Base-by-base conservation (phyloP, 1,140 invertebrate species). In the Mamestra configurata region DNA sequence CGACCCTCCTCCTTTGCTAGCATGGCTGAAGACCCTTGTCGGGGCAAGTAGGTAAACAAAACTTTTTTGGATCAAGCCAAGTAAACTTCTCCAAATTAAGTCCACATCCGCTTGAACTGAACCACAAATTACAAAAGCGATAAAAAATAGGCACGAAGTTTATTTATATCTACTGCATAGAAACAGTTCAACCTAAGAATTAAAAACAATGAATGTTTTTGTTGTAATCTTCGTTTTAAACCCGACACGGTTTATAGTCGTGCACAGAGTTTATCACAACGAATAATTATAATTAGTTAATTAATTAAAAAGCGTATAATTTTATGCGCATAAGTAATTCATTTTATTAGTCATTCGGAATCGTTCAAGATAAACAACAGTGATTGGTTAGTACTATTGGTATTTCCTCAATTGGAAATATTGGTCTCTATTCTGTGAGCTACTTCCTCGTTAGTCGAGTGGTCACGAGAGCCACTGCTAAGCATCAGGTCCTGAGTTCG, bases 201-300 rank as follows among this genome's bases (percentile, higher is more conserved):
- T 49, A n/a, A 49, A 49, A 49, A 57, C 22, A 57, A 13, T 27
- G 22, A 43, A 8, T 27, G 53, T 57, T 57, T 24, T 55, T 55
- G 24, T 24, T 57, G 13, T 13, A 55, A 55, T 3, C 49, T 3
- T 20, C 10, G 10, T 53, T 15, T 22, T 24, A 27, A 27, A 57
- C 43, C 43, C 15, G 43, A 49, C 53, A 57, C 53, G 53, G 27
- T 15, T 13, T 27, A 13, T 57, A 15, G 10, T 57, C 53, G 53
- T 57, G 53, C 11, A 13, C 13, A 49, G 4, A n/a, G 22, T 27
- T 57, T 24, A 57, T 57, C 43, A n/a, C 15, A 13, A 13, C 22
- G 22, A 57, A 3, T 24, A 22, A 24, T 57, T 57, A 24, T 57
- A 57, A 57, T 24, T 55, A 24, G 10, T 15, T 24, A 27, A 57